Percentiles rank a stretch among this genome's conserved stretches.
Conservation (phyloP, 1,140 invertebrate genomes). For the Drosophila littoralis region DNA sequence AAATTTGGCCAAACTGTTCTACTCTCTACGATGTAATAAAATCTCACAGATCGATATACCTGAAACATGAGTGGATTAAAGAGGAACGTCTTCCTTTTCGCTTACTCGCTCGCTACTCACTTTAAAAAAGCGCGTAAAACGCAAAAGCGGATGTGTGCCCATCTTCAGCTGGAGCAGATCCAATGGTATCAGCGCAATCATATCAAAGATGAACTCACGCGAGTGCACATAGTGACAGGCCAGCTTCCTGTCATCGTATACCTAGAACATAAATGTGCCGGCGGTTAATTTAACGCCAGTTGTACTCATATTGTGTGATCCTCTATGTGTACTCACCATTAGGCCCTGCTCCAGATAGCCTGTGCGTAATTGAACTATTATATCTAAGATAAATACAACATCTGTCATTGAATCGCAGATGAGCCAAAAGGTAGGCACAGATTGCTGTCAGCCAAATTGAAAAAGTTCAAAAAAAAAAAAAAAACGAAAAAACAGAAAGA, state of each 20-base stretch:
- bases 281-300: neutral
- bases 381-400: constrained; percentile 93
- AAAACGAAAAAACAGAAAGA: no score
- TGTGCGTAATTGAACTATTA: constrained; percentile 95
- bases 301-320: neutral
- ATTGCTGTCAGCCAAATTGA: constrained; percentile 84
- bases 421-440: constrained; percentile 90
- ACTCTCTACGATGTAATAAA: constrained; percentile 98
- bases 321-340: constrained; percentile 87
- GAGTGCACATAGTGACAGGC: constrained; percentile 95
- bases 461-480: no score
- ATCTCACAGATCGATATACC: constrained; percentile 95
- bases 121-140: constrained; percentile 93
- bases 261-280: constrained; percentile 65
- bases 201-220: constrained; percentile 93
- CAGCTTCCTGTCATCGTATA: constrained; percentile 95
- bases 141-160: constrained; percentile 91
- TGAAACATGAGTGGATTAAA: constrained; percentile 72
- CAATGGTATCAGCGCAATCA: constrained; percentile 92
- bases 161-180: constrained; percentile 93
- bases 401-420: constrained; percentile 93
- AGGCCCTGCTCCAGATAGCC: constrained; percentile 98
- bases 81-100: no score
- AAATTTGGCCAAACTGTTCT: constrained; percentile 97
- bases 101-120: constrained; percentile 70